Evolutionary conservation across 2,113 vertebrate genomes (phyloP).

Genomic region (Sturnus vulgaris): DNA sequence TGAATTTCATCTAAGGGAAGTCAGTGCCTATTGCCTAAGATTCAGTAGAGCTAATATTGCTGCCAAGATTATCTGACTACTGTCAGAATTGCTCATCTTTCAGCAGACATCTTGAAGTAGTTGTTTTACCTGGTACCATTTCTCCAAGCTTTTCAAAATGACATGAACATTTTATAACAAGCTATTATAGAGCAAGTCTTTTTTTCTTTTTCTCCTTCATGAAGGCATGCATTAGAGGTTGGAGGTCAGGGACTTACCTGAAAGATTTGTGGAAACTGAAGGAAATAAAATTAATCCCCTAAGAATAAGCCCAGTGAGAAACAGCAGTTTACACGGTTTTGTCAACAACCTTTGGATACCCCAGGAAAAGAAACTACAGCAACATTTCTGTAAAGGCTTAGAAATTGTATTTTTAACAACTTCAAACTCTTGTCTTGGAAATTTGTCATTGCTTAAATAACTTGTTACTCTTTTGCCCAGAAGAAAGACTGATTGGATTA

Average conservation of each 20-base stretch:
- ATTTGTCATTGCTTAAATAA: slow-evolving; percentile 22
- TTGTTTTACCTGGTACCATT: not conserved
- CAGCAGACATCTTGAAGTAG: not conserved
- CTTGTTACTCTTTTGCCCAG: not conserved
- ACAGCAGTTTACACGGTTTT: not conserved
- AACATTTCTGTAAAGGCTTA: slow-evolving; percentile 41
- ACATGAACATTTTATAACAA: slow-evolving; percentile 4
- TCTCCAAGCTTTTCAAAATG: not conserved
- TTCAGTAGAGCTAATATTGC: not conserved
- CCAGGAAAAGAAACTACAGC: slow-evolving; percentile 24
- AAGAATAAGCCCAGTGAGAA: not conserved
- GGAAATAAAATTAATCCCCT: not conserved
- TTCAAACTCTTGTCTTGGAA: slow-evolving; percentile 45
- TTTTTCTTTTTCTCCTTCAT: not conserved
- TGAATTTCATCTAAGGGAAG: not conserved
- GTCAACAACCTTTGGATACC: not conserved
- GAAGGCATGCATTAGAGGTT: not conserved
- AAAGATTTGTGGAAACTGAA: not conserved
- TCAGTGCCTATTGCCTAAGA: not conserved
- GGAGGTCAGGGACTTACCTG: not conserved
- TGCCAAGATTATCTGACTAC: not conserved
- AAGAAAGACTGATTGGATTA: slow-evolving; percentile 19
- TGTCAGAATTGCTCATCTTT: not conserved
- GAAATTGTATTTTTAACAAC: slow-evolving; percentile 37
- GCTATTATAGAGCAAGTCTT: not conserved